Percentiles rank a stretch among this genome's conserved stretches.
These are phyloP conservation scores for Phyllostomus discolor DNA, from an alignment of 2,113 vertebrate species.

Conservation along the genomic window DNA sequence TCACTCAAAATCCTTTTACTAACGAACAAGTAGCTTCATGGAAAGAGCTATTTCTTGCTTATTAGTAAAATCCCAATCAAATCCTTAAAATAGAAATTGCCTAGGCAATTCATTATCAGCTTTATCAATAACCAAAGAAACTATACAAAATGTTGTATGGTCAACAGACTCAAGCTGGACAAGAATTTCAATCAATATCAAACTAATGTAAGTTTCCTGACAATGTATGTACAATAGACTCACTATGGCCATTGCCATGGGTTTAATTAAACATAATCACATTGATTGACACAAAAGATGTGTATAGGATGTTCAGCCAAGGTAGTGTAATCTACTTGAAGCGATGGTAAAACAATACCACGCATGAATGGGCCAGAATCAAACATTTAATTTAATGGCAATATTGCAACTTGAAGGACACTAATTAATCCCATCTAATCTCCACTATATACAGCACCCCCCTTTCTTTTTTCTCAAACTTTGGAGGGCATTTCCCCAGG, in stretches of 20 bases:
- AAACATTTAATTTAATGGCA: conserved; percentile 3
- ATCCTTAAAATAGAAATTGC: neutral
- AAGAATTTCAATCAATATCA: neutral
- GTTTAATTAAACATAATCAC: neutral
- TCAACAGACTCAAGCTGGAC: neutral
- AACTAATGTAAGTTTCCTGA: neutral
- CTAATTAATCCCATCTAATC: neutral
- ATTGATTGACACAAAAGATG: neutral
- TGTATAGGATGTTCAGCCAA: neutral
- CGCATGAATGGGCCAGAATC: neutral
- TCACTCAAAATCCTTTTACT: neutral
- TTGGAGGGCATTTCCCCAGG: neutral
- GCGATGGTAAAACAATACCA: neutral
- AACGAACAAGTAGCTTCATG: neutral
- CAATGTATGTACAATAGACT: neutral
- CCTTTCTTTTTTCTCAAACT: neutral
- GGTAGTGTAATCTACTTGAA: neutral
- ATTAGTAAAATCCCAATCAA: neutral
- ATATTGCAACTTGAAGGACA: neutral
- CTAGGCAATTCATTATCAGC: neutral
- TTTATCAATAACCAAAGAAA: neutral
- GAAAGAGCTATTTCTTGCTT: neutral
- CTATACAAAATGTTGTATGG: neutral
- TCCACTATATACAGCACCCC: neutral
- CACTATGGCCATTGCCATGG: neutral